Evolutionary conservation across 2,113 vertebrate genomes (phyloP).

Genomic region (Dendropsophus ebraccatus): DNA sequence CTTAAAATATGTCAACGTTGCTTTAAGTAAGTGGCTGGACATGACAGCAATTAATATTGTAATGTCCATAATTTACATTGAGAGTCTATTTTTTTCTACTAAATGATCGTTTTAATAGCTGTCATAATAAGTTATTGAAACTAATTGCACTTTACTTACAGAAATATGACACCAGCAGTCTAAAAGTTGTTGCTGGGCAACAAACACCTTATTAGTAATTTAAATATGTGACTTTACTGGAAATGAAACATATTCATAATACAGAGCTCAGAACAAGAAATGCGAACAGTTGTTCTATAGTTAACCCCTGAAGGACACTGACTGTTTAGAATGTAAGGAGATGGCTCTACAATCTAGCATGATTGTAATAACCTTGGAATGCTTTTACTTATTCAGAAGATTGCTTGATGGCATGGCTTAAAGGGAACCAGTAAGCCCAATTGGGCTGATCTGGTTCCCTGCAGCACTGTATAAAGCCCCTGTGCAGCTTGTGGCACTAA

Average conservation of each 20-base stretch:
- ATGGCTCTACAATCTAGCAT: too few relatives aligned
- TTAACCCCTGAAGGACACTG: too few relatives aligned
- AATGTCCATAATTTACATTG: not conserved
- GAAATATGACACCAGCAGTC: not conserved
- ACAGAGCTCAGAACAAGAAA: not conserved
- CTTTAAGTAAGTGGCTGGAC: not conserved
- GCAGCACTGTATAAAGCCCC: too few relatives aligned
- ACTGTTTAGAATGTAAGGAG: too few relatives aligned
- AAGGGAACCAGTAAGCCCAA: too few relatives aligned
- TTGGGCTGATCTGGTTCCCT: too few relatives aligned
- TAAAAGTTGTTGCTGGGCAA: constrained; percentile 10
- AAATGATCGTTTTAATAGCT: not conserved
- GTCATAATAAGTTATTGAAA: constrained; percentile 6
- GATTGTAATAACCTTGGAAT: too few relatives aligned
- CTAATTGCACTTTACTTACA: not conserved
- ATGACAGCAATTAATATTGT: not conserved
- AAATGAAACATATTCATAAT: not conserved
- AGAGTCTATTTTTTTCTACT: not conserved
- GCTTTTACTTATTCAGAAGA: too few relatives aligned
- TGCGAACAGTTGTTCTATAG: not conserved
- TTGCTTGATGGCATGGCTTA: too few relatives aligned
- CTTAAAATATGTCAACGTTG: not conserved
- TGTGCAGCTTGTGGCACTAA: too few relatives aligned
- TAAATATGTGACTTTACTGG: not conserved
- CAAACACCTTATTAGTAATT: not conserved